Conservation (phyloP, 2,113 vertebrate species). For the Chamaea fasciata region DNA sequence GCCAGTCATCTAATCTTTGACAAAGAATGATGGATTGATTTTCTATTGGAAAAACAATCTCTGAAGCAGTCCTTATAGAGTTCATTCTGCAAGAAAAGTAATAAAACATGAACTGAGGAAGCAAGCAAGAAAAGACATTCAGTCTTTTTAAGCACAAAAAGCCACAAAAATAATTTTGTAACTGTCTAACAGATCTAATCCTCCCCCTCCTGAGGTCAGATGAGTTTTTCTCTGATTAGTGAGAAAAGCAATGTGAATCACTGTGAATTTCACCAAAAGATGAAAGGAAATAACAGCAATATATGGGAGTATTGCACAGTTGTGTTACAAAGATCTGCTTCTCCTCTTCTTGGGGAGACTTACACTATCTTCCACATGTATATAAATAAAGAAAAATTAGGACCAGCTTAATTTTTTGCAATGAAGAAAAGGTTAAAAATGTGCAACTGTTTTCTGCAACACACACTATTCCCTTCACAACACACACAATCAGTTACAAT, state of each 20-base stretch:
- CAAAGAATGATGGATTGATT: conserved; percentile 73
- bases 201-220: background rate
- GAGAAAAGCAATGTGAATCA: background rate
- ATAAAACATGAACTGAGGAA: background rate
- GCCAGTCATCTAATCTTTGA: conserved; percentile 66
- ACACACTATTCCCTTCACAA: background rate
- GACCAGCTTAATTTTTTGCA: background rate
- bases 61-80: conserved; percentile 78
- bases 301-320: background rate
- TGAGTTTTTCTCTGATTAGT: background rate
- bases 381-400: background rate
- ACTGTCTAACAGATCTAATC: background rate
- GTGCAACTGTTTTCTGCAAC: background rate
- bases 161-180: background rate
- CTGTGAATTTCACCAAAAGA: background rate
- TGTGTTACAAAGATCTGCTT: background rate
- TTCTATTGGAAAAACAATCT: conserved; percentile 80
- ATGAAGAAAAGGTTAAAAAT: background rate
- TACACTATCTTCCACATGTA: background rate
- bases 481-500: background rate
- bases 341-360: background rate
- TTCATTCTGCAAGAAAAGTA: conserved; percentile 67
- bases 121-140: background rate
- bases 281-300: background rate
- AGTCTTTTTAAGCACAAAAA: background rate